Evolutionary conservation across 2,797 vertebrate genomes (phyloP).

Genomic region (Thamnophis elegans): DNA sequence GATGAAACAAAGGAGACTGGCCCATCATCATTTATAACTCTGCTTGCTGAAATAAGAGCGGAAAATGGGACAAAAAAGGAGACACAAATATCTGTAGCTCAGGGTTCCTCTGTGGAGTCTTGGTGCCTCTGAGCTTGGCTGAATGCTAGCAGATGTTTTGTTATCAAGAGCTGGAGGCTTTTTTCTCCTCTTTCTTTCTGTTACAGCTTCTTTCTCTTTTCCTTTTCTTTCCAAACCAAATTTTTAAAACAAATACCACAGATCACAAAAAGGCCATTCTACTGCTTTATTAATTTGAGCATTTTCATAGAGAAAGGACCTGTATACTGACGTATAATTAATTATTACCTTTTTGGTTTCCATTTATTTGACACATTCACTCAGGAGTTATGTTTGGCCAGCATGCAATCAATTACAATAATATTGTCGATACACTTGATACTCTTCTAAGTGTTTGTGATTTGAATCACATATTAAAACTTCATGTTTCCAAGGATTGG

Average conservation of each 20-base stretch:
- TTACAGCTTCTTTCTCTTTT: background rate
- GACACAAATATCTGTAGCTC: background rate
- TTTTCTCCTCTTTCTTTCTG: background rate
- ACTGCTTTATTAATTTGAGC: conserved; percentile 11
- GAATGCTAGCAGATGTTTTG: background rate
- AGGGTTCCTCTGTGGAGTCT: background rate
- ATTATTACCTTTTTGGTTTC: conserved; percentile 22
- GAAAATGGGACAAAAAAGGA: background rate
- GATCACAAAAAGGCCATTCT: background rate
- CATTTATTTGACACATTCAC: conserved; percentile 32
- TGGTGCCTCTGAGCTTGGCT: background rate
- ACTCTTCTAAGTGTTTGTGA: background rate
- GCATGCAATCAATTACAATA: conserved; percentile 8
- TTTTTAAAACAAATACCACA: conserved; percentile 14
- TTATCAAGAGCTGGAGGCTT: background rate
- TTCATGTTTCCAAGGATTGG: background rate
- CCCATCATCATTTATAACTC: background rate
- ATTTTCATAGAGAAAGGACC: conserved; percentile 31
- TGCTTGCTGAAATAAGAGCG: background rate
- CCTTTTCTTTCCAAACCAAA: background rate
- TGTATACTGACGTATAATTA: conserved; percentile 42
- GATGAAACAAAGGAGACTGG: conserved; percentile 27
- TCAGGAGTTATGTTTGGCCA: conserved; percentile 16
- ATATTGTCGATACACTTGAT: background rate
- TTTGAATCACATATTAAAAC: background rate